Evolutionary conservation across 2,888 invertebrate species (phyloP).

Genomic region (Amphipyra tragopoginis): DNA sequence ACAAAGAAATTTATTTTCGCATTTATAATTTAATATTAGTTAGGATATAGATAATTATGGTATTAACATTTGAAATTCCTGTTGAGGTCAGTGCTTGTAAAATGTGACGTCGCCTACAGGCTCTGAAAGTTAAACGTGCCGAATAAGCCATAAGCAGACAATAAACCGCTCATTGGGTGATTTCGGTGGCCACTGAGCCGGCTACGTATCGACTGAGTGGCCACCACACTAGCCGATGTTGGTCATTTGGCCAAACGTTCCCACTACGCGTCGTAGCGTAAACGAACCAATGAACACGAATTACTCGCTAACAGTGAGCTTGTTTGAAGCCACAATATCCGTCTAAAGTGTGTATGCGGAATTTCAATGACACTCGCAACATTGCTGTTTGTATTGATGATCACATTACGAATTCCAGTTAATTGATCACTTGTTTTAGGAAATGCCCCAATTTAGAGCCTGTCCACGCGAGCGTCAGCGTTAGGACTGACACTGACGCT

Average conservation of each 20-base stretch:
- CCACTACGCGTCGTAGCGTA: conserved; percentile 35
- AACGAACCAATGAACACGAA: conserved; percentile 45
- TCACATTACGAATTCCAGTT: background rate
- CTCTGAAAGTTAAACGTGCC: background rate
- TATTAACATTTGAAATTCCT: too few relatives aligned
- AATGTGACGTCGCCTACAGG: background rate
- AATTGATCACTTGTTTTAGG: background rate
- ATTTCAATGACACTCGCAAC: conserved; percentile 2
- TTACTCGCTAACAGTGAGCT: conserved; percentile 22
- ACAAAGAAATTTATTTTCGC: too few relatives aligned
- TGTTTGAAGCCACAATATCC: conserved; percentile 7
- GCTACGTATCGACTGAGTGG: conserved; percentile 6
- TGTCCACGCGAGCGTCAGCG: background rate
- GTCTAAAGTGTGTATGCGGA: conserved; percentile 12
- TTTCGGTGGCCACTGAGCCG: conserved; percentile 23
- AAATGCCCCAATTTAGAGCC: background rate
- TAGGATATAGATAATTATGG: too few relatives aligned
- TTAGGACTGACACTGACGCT: background rate
- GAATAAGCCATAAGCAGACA: conserved; percentile 13
- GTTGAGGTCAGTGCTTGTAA: too few relatives aligned
- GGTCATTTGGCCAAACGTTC: conserved; percentile 29
- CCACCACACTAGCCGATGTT: conserved; percentile 5
- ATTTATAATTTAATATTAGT: too few relatives aligned
- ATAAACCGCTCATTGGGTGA: conserved; percentile 13
- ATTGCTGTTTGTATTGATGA: background rate